Base-by-base conservation (phyloP, 2,888 invertebrate species). In the Mimachlamys varia region DNA sequence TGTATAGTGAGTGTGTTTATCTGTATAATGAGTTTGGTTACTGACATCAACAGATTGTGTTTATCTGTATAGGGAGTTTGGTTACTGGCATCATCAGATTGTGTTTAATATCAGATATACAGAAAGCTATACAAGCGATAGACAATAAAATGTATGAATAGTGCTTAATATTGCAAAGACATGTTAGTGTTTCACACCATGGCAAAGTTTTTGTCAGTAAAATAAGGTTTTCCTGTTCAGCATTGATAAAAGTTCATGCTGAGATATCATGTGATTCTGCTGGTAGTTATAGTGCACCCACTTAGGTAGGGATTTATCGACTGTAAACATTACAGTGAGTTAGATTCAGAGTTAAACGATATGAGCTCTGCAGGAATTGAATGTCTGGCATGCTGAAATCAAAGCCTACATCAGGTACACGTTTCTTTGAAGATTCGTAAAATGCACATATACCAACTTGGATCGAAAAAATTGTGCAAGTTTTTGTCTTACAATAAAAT, bases 281-380 rank as follows among this genome's bases (percentile, higher is more conserved):
- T 1, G 22, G 27, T 33, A 27, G 76, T 76, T 76, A n/a, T n/a
- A 76, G 33, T 76, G 27, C 76, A 76, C 76, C 76, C 33, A 76
- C 76, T 76, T 76, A 76, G 0, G 12, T 33, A 0, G 17, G 76
- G 76, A 76, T 76, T 76, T 76, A 76, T 76, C 76, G 76, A 33
- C 76, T 33, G 76, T 76, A 76, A 76, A 76, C 76, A 76, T 76
- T 76, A 33, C 76, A 76, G 76, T 76, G 76, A 76, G 76, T 33
- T 12, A 76, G 76, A 76, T 76, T 76, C 33, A 27, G 76, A 33
- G 33, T 17, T 22, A 33, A 76, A 33, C 22, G 33, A 12, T 33
- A 33, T 17, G 33, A 76, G 76, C 76, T 76, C 76, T 15, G 33
- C 76, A 33, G 76, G 76, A 27, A 27, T 76, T 76, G 76, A 76